Evolutionary conservation across 2,797 vertebrate genomes (phyloP).

Genomic region (Decapterus maruadsi): DNA sequence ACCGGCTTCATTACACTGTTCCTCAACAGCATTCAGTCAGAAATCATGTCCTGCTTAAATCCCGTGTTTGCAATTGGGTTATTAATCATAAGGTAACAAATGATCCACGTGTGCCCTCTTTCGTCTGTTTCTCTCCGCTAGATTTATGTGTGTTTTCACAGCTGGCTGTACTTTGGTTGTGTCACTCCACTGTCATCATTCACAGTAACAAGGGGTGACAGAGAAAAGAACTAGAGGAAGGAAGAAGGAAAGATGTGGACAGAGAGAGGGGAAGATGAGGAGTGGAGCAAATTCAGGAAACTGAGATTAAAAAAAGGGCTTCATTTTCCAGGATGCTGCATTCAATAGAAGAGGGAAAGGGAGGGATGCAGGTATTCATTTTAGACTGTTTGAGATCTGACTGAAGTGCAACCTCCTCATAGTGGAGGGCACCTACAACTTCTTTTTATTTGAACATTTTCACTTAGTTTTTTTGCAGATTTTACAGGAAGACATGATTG

Average conservation of each 20-base stretch:
- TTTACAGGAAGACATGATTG: background rate
- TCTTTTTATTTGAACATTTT: background rate
- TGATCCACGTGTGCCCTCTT: background rate
- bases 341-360: background rate
- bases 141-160: conserved; percentile 42
- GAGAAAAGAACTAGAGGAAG: conserved; percentile 15
- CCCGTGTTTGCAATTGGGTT: background rate
- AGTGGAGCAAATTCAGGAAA: conserved; percentile 5
- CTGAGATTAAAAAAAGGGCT: background rate
- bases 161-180: conserved; percentile 30
- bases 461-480: background rate
- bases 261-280: background rate
- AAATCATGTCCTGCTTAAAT: background rate
- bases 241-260: conserved; percentile 21
- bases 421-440: too few species aligned
- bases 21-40: background rate
- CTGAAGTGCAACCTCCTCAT: background rate
- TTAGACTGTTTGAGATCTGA: background rate
- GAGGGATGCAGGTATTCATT: background rate
- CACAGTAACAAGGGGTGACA: conserved; percentile 20
- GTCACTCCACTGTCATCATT: conserved; percentile 34
- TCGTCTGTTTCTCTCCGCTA: background rate
- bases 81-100: background rate
- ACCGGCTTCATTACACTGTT: background rate
- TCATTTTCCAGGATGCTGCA: too few species aligned